Evolutionary conservation across 2,888 invertebrate species (phyloP).

Genomic region (Stenchaetothrips biformis): DNA sequence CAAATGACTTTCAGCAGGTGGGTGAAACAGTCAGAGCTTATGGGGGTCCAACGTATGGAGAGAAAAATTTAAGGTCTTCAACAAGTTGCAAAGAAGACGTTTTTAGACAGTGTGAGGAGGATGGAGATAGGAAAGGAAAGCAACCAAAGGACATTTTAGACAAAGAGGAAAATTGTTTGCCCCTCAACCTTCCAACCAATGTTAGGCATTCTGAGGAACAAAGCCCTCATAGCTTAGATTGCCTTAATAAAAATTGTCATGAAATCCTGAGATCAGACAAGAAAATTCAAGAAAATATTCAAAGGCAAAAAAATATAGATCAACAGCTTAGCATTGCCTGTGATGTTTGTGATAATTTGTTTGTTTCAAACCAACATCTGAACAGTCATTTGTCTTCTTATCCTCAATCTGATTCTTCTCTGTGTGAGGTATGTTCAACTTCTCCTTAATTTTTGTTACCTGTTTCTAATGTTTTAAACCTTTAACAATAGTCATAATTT

Average conservation of each 20-base stretch:
- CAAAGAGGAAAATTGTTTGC: no score
- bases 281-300: not conserved
- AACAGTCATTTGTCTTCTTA: not conserved
- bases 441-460: not conserved
- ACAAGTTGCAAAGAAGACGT: no score
- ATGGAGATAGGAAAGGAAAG: no score
- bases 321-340: not conserved
- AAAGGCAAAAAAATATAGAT: not conserved
- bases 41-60: no score
- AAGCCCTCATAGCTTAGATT: not conserved
- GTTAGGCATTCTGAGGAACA: not conserved
- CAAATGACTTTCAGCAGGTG: no score
- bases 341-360: not conserved
- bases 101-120: no score
- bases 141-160: no score
- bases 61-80: no score
- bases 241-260: not conserved
- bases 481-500: not conserved
- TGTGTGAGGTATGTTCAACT: not conserved
- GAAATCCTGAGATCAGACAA: not conserved
- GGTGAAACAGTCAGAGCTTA: no score
- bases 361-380: not conserved
- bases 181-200: no score
- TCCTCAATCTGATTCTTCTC: not conserved
- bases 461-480: not conserved